phyloP scores from a whole-genome alignment of 2,888 invertebrate genomes.

The Pseudolycoriella hygida region DNA sequence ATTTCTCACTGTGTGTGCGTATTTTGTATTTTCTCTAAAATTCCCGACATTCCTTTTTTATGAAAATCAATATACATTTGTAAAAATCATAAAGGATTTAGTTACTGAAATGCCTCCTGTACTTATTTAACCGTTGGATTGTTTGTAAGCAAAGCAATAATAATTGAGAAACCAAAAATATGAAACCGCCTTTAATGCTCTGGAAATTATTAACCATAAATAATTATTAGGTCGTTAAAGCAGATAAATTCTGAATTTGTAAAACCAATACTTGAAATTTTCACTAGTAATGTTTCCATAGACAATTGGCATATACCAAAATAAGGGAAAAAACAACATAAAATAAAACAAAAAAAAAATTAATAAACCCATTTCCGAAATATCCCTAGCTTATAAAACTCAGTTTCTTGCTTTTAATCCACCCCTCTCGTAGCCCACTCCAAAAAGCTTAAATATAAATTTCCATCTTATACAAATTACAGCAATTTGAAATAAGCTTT shows the following conservation, averaged over 20 bases:
- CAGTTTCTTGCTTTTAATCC: background rate
- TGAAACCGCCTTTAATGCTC: too few relatives aligned
- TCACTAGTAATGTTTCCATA: too few relatives aligned
- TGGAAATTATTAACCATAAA: too few relatives aligned
- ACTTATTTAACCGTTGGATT: too few relatives aligned
- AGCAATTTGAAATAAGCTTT: constrained; percentile 4
- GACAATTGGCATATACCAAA: background rate
- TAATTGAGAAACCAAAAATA: too few relatives aligned
- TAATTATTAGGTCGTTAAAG: too few relatives aligned
- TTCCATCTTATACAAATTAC: constrained; percentile 3
- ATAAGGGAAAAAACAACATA: background rate
- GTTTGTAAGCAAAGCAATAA: too few relatives aligned
- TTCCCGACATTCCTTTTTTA: background rate
- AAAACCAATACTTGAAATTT: too few relatives aligned
- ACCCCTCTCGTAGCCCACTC: background rate
- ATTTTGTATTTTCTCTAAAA: background rate
- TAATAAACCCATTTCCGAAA: background rate
- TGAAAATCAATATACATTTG: too few relatives aligned
- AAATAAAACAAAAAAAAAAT: background rate
- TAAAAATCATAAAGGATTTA: too few relatives aligned
- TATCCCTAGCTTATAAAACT: background rate
- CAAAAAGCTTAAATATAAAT: background rate
- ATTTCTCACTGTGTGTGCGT: background rate
- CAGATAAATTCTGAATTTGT: too few relatives aligned
- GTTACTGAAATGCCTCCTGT: too few relatives aligned